Percentiles rank a stretch among this genome's conserved stretches.
Conservation (phyloP, 2,113 vertebrate genomes). For the Tetraodon nigroviridis region DNA sequence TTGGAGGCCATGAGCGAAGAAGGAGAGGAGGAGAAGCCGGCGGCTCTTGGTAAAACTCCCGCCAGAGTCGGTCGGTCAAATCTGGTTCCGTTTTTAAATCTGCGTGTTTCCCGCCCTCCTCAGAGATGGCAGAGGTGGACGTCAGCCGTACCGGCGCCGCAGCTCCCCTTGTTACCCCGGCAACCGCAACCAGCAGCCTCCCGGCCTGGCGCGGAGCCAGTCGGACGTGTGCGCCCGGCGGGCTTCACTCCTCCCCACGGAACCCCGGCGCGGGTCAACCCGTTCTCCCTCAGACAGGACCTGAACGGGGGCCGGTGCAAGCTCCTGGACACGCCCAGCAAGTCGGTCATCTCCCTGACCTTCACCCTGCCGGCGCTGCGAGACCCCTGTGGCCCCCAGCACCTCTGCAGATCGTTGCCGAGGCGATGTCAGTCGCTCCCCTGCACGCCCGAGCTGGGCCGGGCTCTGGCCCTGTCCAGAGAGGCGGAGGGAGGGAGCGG, state of each 20-base stretch:
- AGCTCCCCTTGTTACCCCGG: conserved; percentile 60
- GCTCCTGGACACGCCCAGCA: conserved; percentile 88
- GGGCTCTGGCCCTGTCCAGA: conserved; percentile 33
- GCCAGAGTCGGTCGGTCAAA: too few relatives aligned
- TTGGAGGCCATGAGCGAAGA: conserved; percentile 72
- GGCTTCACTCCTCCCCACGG: conserved; percentile 65
- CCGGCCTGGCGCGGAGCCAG: conserved; percentile 80
- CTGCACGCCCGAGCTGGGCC: conserved; percentile 79
- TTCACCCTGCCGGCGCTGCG: conserved; percentile 78
- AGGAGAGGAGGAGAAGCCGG: conserved; percentile 34
- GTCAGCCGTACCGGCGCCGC: conserved; percentile 60
- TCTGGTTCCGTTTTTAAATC: too few relatives aligned
- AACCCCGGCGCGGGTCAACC: conserved; percentile 79
- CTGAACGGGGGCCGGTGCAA: conserved; percentile 90
- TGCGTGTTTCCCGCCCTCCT: not conserved
- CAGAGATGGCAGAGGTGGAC: conserved; percentile 44
- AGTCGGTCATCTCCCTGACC: conserved; percentile 82
- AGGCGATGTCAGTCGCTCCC: conserved; percentile 86
- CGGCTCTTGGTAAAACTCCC: conserved; percentile 50
- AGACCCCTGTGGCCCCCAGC: conserved; percentile 57
- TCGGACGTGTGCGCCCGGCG: conserved; percentile 74
- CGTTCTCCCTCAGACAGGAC: conserved; percentile 89
- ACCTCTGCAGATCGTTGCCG: conserved; percentile 48
- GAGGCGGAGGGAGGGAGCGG: not conserved
- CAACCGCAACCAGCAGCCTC: conserved; percentile 55